Evolutionary conservation across 2,888 invertebrate species (phyloP), one percentile per base, ranked within the genome.

Genomic region (Brachylomia viminalis): DNA sequence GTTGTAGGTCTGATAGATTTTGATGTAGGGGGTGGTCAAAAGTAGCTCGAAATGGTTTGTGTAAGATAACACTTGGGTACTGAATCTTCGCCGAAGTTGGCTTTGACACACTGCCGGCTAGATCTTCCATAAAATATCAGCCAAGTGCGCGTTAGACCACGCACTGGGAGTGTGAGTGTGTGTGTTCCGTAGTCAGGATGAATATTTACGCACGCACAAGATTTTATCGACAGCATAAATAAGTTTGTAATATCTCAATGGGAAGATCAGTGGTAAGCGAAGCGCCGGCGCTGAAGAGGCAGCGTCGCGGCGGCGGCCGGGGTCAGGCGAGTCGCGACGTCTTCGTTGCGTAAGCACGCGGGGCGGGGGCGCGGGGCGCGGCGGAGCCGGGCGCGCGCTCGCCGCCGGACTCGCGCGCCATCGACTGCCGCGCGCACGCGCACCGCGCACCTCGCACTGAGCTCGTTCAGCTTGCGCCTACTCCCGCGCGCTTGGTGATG

Each of bases 381-480:
- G 78, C 61, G 73, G 71, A 61, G 83, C 72, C 72, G 79, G 78
- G 82, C 58, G 81, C 77, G 58, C 76, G 81, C 86, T 20, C 72
- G 70, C 74, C 73, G 86, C 87, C 82, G 88, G 90, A 91, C 91
- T 91, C 91, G 91, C 92, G 92, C 92, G 92, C 91, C 84, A 87
- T 82, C 93, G 89, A 85, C 87, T 87, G 92, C 88, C 85, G 91
- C 91, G 92, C 92, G 91, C 92, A 88, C 93, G 90, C 90, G 92
- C 91, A 76, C 90, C 70, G 74, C 66, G 75, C 75, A 68, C 67
- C 79, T 82, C 87, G 74, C 82, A 68, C 73, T 20, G 45, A 77
- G 86, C 78, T 79, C 86, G 73, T 79, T 61, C 17, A 15, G 61
- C 74, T 78, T 69, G 75, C 80, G 78, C 78, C 79, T 85, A 69